Evolutionary conservation across 2,888 invertebrate species (phyloP).

Genomic region (Andrena dorsata): DNA sequence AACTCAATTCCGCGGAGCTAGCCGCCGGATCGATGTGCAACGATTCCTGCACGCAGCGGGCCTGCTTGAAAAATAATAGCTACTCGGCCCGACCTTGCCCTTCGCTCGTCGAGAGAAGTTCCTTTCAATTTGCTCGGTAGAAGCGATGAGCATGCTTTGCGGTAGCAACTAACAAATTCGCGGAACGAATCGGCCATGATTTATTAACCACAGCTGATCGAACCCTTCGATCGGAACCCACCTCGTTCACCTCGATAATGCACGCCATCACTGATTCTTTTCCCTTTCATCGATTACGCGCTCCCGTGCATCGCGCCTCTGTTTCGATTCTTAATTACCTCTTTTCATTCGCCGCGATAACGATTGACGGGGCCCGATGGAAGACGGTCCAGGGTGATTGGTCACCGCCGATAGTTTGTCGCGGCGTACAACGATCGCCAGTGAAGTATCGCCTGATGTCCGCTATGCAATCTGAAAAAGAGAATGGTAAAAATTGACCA

Average conservation of each 20-base stretch:
- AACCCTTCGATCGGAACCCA: background rate
- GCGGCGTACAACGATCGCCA: no score
- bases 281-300: background rate
- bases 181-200: slow-evolving; percentile 3
- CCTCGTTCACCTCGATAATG: background rate
- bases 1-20: slow-evolving; percentile 73
- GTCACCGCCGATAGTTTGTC: no score
- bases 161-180: background rate
- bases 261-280: no score
- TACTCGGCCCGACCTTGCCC: slow-evolving; percentile 41
- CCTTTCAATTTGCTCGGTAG: slow-evolving; percentile 11
- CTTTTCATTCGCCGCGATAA: no score
- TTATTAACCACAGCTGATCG: slow-evolving; percentile 12
- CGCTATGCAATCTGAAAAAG: no score
- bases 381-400: no score
- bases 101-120: slow-evolving; percentile 11
- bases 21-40: slow-evolving; percentile 67
- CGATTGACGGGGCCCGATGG: no score
- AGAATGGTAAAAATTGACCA: no score
- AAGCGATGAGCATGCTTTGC: background rate
- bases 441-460: no score
- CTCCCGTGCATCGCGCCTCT: no score
- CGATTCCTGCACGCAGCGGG: slow-evolving; percentile 61
- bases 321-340: no score
- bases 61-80: slow-evolving; percentile 27